Percentiles rank a stretch among this genome's conserved stretches.
These are phyloP conservation scores for Antrozous pallidus DNA, from an alignment of 2,797 vertebrate genomes.

Conservation along the genomic window DNA sequence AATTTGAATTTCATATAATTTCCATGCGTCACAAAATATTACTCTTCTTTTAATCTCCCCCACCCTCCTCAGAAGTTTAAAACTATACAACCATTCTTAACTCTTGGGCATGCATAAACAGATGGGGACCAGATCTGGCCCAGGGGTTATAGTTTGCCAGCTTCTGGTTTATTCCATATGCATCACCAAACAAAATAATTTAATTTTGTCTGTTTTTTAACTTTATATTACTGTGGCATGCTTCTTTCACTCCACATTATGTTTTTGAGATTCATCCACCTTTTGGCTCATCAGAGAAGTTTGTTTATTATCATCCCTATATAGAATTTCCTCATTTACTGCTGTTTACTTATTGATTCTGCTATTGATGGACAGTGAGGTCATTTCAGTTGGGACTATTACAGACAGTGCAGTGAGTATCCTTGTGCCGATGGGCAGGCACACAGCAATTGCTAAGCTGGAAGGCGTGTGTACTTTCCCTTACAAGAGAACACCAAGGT, in stretches of 20 bases:
- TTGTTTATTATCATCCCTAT: neutral
- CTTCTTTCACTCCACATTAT: neutral
- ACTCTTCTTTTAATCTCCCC: neutral
- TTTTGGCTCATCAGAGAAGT: neutral
- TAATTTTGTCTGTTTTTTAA: neutral
- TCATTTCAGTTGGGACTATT: neutral
- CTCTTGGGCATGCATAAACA: neutral
- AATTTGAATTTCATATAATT: neutral
- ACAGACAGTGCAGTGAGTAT: neutral
- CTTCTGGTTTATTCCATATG: neutral
- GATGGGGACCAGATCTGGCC: neutral
- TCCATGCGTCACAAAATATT: neutral
- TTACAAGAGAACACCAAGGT: neutral
- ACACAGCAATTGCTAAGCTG: neutral
- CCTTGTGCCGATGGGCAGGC: neutral
- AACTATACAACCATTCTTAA: neutral
- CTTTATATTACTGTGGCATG: neutral
- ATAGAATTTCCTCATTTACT: neutral
- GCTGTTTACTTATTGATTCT: neutral
- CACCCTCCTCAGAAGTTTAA: neutral
- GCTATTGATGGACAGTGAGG: neutral
- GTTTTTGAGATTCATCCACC: neutral
- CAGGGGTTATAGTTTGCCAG: neutral
- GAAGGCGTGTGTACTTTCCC: neutral
- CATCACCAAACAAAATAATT: neutral